Evolutionary conservation across 2,797 vertebrate species (phyloP).

Genomic region (Vespertilio murinus): DNA sequence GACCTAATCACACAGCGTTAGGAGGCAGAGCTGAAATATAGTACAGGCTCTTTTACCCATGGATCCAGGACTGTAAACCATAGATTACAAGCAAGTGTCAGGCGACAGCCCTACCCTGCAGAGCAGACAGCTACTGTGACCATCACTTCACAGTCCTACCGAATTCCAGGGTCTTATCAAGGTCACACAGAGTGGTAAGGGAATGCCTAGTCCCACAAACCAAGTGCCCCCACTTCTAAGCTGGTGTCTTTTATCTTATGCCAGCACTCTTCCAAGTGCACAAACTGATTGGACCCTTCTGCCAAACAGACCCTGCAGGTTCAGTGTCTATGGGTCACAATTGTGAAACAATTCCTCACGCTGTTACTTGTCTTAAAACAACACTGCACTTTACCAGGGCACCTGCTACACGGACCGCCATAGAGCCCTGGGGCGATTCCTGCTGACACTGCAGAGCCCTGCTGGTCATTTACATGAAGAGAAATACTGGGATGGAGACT

Average conservation of each 20-base stretch:
- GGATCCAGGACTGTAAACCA: background rate
- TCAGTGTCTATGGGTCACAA: background rate
- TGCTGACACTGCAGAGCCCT: background rate
- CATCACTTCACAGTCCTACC: background rate
- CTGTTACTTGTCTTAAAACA: background rate
- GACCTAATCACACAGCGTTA: background rate
- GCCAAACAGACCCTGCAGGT: background rate
- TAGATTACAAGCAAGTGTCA: background rate
- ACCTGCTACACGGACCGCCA: fast-evolving
- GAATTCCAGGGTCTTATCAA: background rate
- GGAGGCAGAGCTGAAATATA: background rate
- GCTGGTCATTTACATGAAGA: background rate
- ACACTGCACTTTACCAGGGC: background rate
- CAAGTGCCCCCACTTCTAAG: background rate
- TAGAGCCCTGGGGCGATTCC: background rate
- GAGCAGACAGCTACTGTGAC: background rate
- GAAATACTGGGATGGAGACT: background rate
- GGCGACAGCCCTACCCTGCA: too few relatives aligned
- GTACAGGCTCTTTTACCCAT: background rate
- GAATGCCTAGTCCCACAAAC: background rate
- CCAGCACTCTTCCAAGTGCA: fast-evolving
- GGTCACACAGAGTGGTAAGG: background rate
- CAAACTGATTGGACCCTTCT: background rate
- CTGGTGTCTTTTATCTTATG: background rate
- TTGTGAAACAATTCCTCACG: background rate